Conservation (phyloP, 1,140 invertebrate species). For the Diabrotica virgifera region DNA sequence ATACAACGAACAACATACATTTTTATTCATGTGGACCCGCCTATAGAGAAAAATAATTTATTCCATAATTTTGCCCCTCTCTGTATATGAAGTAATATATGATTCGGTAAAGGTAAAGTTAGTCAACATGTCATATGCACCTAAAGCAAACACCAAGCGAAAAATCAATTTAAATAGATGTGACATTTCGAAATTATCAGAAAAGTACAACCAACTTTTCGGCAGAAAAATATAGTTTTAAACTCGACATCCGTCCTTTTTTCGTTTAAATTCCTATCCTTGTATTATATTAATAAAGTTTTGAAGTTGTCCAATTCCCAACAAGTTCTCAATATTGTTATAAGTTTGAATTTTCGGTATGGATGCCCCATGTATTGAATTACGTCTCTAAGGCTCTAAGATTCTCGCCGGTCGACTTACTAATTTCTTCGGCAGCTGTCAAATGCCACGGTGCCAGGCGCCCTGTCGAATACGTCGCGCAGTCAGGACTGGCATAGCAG, state of each 20-base stretch:
- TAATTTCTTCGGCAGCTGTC: conserved; percentile 14
- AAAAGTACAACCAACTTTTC: neutral
- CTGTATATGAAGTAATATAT: too few relatives aligned
- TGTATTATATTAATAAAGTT: conserved; percentile 19
- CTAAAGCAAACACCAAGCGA: neutral
- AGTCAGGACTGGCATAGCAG: too few relatives aligned
- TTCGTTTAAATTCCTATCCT: neutral
- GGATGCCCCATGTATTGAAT: conserved; percentile 8
- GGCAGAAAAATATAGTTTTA: conserved; percentile 11
- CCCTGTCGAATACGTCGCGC: too few relatives aligned
- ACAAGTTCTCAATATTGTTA: conserved; percentile 14
- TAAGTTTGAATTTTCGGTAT: conserved; percentile 6
- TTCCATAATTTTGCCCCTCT: too few relatives aligned
- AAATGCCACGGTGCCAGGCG: neutral
- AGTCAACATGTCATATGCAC: too few relatives aligned
- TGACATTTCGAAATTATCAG: neutral
- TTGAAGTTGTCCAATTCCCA: conserved; percentile 10
- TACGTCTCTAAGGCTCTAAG: neutral
- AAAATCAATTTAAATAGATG: neutral
- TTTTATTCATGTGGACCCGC: too few relatives aligned
- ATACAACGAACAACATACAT: too few relatives aligned
- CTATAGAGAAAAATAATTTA: too few relatives aligned
- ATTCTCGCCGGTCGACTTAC: conserved; percentile 5
- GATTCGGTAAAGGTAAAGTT: too few relatives aligned
- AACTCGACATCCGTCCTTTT: neutral